phyloP scores from a whole-genome alignment of 2,113 vertebrate genomes.

The Anthoscopus minutus region DNA sequence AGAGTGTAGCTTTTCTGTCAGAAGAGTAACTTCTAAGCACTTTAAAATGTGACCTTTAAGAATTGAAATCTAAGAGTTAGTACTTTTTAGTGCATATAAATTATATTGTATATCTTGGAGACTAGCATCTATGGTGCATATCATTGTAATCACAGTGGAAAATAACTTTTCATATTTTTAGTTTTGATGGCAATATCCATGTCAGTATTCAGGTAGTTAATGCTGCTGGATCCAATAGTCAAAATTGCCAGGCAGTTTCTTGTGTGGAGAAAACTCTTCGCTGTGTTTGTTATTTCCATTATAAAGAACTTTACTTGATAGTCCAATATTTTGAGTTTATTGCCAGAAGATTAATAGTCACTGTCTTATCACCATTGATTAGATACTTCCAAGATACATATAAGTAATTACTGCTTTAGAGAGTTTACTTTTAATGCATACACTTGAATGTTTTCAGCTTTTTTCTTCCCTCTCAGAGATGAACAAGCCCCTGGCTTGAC shows the following conservation, averaged over 20 bases:
- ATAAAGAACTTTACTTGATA: not conserved
- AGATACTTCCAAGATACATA: not conserved
- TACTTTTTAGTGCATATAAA: not conserved
- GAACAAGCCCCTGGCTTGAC: not conserved
- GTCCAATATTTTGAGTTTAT: not conserved
- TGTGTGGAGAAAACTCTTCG: not conserved
- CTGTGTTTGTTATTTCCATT: not conserved
- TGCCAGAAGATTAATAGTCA: not conserved
- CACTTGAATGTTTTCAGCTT: accelerated
- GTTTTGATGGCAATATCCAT: not conserved
- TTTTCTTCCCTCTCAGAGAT: not conserved
- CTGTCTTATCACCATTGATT: not conserved
- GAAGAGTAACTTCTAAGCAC: not conserved
- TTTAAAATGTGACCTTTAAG: not conserved
- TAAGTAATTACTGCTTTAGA: not conserved
- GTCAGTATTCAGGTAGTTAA: not conserved
- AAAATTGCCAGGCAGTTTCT: not conserved
- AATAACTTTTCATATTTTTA: not conserved
- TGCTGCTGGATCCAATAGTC: not conserved
- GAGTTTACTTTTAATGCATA: not conserved
- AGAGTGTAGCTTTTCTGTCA: not conserved
- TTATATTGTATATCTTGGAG: not conserved
- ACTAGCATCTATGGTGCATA: not conserved
- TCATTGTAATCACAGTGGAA: not conserved
- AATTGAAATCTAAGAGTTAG: not conserved